Evolutionary conservation across 2,113 vertebrate genomes (phyloP).

Genomic region (Lycaon pictus): DNA sequence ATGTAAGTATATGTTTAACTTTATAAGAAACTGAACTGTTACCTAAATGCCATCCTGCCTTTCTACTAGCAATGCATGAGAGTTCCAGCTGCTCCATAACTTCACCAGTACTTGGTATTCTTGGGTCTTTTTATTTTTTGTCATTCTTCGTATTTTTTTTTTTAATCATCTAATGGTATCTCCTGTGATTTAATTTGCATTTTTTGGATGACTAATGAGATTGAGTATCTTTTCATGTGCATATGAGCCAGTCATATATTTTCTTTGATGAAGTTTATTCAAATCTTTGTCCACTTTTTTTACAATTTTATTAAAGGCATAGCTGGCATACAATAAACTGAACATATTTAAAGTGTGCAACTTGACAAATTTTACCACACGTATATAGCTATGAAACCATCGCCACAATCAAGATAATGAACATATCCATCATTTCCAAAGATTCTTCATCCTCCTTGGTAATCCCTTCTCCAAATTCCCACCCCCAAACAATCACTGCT

Average conservation of each 20-base stretch:
- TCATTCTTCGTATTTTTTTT: neutral
- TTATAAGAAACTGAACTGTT: neutral
- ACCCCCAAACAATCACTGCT: neutral
- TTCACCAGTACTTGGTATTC: neutral
- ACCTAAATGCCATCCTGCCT: neutral
- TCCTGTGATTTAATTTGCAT: slow-evolving; percentile 11
- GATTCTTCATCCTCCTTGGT: neutral
- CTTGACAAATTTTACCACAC: neutral
- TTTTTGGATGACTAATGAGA: slow-evolving; percentile 9
- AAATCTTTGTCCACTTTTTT: neutral
- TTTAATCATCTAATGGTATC: neutral
- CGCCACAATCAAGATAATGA: slow-evolving; percentile 28
- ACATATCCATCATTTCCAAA: neutral
- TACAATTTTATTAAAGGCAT: neutral
- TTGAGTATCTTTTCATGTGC: neutral
- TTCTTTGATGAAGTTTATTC: slow-evolving; percentile 32
- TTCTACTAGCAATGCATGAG: neutral
- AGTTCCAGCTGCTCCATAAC: neutral
- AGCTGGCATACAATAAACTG: neutral
- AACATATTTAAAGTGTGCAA: neutral
- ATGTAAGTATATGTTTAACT: neutral
- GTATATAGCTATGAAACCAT: neutral
- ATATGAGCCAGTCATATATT: neutral
- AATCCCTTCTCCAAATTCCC: neutral
- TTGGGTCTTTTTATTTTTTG: neutral